Base-by-base conservation (phyloP, 2,888 invertebrate genomes). In the Brachylomia viminalis region DNA sequence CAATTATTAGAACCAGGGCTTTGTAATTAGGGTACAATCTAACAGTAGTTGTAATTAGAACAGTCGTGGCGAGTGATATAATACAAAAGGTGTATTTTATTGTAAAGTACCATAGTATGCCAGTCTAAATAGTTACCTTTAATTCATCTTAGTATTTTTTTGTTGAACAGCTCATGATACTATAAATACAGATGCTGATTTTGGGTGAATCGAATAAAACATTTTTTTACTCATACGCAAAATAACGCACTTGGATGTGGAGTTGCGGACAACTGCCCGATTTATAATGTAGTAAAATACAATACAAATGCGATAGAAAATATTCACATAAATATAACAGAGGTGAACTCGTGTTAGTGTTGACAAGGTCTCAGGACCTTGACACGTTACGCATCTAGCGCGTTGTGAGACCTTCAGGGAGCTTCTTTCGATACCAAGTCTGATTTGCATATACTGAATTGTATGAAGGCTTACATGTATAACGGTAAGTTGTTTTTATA, bases 401-500 rank as follows among this genome's bases (percentile, higher is more conserved):
- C 77, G 72, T 62, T 67, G 47, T 23, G 59, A 77, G 81, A 83
- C 88, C 87, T 88, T 87, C 84, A 82, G 59, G 72, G 66, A 74
- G 74, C 78, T 81, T 82, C 80, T 74, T 86, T 83, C 81, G 82
- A 84, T 88, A 85, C 80, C 49, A 78, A 83, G 83, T 81, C 80
- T 77, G 77, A 87, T 88, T 88, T 84, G 77, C 86, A 87, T 88
- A 86, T 71, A 70, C 75, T 59, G 75, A 72, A 67, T 80, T 81
- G 83, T 76, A 79, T 61, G 70, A 72, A 65, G 30, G 38, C 64
- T 72, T 77, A 77, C 83, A 75, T 72, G 78, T 72, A 72, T 79
- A 79, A 82, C 88, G 76, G 89, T 87, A 89, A 89, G 77, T 81
- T 72, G 74, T 87, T 88, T 87, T 89, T 84, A 83, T 83, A 87